Base-by-base conservation (phyloP, 2,113 vertebrate genomes). In the Collichthys lucidus region DNA sequence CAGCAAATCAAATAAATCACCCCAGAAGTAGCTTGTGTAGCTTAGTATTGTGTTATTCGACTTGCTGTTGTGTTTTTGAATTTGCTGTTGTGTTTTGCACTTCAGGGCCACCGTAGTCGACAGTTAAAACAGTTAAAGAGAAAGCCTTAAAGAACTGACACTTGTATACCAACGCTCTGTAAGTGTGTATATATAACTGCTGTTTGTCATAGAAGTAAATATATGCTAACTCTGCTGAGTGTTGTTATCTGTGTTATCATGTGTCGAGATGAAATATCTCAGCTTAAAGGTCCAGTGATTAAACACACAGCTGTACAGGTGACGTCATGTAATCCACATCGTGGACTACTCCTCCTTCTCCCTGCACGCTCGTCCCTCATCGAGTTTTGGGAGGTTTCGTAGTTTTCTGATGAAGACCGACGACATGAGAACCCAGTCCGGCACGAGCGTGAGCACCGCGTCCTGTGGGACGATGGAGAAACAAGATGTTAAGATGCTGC, bases 371-470 rank as follows among this genome's bases (percentile, higher is more conserved):
- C 26, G 47, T 3, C 31, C 16, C 16, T 11, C 8, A 44, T 22
- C 9, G 12, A 7, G 2, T 5, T 47, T n/a, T 1, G 64, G 9
- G 0, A 40, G 22, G 20, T 47, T 74, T 12, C 19, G 47, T 22
- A 92, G 49, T 35, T 63, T 82, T 4, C 50, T 84, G 42, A 95
- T 55, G 7, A 91, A 19, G 74, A 87, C 87, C 0, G 93, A 67
- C 1, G 94, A 94, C 78, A 92, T 89, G 1, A 90, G 90, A 7
- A 95, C 26, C 90, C 94, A 92, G 74, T 91, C 91, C 0, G 94
- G 94, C 49, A 95, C 53, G n/a, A 96, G 61, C 12, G 68, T 53
- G 2, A 95, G 35, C 7, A 74, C 92, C 3, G 35, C 6, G 24
- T 85, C 82, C 95, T 95, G 88, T 49, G 14, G 10, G 64, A 79